phyloP scores from a whole-genome alignment of 2,888 invertebrate species.

The Strigamia maritima region DNA sequence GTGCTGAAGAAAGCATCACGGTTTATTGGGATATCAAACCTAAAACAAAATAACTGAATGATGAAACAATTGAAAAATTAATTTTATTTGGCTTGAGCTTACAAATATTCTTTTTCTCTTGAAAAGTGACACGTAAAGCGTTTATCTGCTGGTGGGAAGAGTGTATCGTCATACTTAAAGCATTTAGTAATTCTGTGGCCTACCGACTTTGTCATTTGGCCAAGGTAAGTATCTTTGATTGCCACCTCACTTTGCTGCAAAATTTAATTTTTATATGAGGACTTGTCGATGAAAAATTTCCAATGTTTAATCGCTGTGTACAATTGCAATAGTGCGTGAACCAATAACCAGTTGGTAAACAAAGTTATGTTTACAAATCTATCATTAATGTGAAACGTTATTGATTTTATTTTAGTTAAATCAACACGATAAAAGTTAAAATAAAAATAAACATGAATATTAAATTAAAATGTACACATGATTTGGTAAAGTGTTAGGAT shows the following conservation, averaged over 20 bases:
- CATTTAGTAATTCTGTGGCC: background rate
- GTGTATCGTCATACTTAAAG: slow-evolving; percentile 59
- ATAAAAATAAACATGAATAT: background rate
- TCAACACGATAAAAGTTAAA: no score
- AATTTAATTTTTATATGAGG: background rate
- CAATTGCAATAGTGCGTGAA: no score
- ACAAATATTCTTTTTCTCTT: slow-evolving; percentile 88
- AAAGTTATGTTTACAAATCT: background rate
- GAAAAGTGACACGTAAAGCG: slow-evolving; percentile 84
- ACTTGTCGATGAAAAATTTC: background rate
- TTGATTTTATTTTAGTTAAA: no score
- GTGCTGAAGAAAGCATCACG: slow-evolving; percentile 81
- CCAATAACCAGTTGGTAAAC: background rate
- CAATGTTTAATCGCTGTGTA: background rate
- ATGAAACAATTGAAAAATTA: background rate
- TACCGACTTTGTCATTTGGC: background rate
- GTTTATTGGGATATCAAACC: slow-evolving; percentile 69
- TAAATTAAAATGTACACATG: background rate
- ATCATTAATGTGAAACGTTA: background rate
- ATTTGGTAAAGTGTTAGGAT: no score
- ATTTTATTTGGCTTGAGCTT: slow-evolving; percentile 54
- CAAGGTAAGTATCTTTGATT: background rate
- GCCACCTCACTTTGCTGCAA: background rate
- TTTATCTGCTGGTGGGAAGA: slow-evolving; percentile 73
- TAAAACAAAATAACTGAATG: slow-evolving; percentile 51